Percentiles rank a stretch among this genome's conserved stretches.
Evolutionary conservation across 2,888 invertebrate genomes (phyloP).

Genomic region (Meiosimyza platycephala): DNA sequence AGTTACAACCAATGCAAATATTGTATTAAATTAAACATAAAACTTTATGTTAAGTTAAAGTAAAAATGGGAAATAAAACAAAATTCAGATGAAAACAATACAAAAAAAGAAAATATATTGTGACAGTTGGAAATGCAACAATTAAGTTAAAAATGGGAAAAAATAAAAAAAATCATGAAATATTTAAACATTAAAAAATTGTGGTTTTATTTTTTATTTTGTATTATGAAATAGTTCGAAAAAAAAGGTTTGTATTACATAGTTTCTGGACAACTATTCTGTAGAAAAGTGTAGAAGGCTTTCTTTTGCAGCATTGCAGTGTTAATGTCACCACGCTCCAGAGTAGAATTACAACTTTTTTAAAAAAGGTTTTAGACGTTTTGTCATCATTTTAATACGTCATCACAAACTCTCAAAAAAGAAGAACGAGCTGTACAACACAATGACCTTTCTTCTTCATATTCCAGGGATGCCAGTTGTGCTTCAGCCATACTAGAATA

Average conservation of each 20-base stretch:
- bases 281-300: neutral
- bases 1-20: constrained; percentile 16
- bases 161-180: constrained; percentile 32
- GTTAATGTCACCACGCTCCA: neutral
- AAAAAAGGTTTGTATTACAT: constrained; percentile 3
- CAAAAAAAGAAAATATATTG: constrained; percentile 7
- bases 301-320: neutral
- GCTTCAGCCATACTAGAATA: no score
- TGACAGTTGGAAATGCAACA: constrained; percentile 20
- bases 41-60: constrained; percentile 14
- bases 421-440: no score
- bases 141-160: constrained; percentile 17
- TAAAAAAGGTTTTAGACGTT: no score
- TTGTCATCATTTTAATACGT: no score
- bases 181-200: constrained; percentile 40
- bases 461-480: no score
- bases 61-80: constrained; percentile 1
- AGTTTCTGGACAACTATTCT: constrained; percentile 6
- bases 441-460: no score
- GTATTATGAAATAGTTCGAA: neutral
- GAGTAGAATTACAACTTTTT: neutral
- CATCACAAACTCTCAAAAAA: no score
- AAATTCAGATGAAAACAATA: neutral
- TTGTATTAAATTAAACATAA: constrained; percentile 27
- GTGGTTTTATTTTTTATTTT: constrained; percentile 43